A percentile compares a stretch with the other conserved stretches of the same genome.
Conservation (phyloP, 2,797 vertebrate species). For the Malurus splendens region DNA sequence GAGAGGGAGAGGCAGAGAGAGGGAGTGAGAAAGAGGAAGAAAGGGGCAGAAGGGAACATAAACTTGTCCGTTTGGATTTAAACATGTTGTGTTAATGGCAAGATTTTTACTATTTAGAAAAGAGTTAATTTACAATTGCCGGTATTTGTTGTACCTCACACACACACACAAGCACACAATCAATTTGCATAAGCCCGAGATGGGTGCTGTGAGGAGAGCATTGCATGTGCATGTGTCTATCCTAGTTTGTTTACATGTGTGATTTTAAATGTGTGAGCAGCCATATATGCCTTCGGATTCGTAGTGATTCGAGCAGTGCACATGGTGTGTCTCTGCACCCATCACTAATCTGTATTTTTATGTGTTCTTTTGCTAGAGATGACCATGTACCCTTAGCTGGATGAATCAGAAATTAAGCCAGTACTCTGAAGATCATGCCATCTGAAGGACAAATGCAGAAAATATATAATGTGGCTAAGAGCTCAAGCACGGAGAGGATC, state of each 20-base stretch:
- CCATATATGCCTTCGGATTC: background rate
- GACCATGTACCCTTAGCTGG: background rate
- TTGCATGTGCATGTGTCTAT: background rate
- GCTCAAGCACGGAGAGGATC: background rate
- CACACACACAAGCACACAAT: background rate
- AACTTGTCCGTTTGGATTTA: slow-evolving; percentile 39
- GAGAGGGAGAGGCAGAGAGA: slow-evolving; percentile 17
- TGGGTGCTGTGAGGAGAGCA: background rate
- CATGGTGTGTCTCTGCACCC: background rate
- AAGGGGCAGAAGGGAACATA: slow-evolving; percentile 34
- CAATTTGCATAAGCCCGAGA: background rate
- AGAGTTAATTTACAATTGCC: background rate
- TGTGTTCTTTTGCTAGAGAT: background rate
- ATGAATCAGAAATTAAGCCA: background rate
- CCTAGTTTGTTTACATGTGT: background rate
- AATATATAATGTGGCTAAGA: background rate
- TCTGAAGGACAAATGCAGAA: slow-evolving; percentile 34
- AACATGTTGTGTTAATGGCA: background rate
- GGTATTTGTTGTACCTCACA: background rate
- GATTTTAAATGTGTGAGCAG: background rate
- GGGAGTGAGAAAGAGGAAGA: slow-evolving; percentile 27
- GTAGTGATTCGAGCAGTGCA: background rate
- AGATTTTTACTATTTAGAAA: slow-evolving; percentile 23
- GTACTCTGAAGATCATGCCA: background rate
- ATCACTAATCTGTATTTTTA: background rate